A percentile compares a stretch with the other conserved stretches of the same genome.
Conservation (phyloP, 2,888 invertebrate species). For the Unio pictorum region DNA sequence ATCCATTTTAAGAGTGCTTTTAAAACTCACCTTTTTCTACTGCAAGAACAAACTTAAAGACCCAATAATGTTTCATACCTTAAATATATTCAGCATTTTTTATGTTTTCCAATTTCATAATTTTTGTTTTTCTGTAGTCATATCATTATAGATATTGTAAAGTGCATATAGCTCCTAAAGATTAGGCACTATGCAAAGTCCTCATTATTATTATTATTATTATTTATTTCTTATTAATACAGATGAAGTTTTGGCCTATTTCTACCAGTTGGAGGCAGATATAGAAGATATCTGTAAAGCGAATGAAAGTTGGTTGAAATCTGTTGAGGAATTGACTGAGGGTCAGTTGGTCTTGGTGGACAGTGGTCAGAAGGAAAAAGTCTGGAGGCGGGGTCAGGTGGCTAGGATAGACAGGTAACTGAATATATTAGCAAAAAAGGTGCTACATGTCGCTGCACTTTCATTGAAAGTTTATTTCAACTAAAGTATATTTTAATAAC, state of each 20-base stretch:
- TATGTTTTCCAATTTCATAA: too few species aligned
- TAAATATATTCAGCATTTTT: too few species aligned
- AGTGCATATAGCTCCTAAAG: too few species aligned
- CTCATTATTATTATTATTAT: too few species aligned
- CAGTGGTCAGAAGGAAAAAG: conserved; percentile 14
- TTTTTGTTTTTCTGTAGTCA: too few species aligned
- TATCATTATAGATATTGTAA: too few species aligned
- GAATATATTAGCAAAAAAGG: not conserved
- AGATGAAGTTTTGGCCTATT: conserved; percentile 38
- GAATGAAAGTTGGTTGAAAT: conserved; percentile 15
- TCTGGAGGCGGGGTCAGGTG: conserved; percentile 46
- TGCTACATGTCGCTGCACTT: not conserved
- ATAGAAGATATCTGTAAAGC: conserved; percentile 24
- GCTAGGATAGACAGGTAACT: conserved; percentile 40
- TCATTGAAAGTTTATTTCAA: not conserved
- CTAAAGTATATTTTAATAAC: not conserved
- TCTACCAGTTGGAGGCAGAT: conserved; percentile 34
- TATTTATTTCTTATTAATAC: conserved; percentile 3
- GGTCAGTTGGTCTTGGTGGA: conserved; percentile 36
- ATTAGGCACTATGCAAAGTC: too few species aligned
- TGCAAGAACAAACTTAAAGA: too few species aligned
- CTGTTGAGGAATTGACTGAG: conserved; percentile 15
- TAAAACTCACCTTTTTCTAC: too few species aligned
- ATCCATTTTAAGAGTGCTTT: too few species aligned
- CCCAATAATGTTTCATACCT: too few species aligned